phyloP scores from a whole-genome alignment of 2,797 vertebrate species.

The Champsocephalus esox region DNA sequence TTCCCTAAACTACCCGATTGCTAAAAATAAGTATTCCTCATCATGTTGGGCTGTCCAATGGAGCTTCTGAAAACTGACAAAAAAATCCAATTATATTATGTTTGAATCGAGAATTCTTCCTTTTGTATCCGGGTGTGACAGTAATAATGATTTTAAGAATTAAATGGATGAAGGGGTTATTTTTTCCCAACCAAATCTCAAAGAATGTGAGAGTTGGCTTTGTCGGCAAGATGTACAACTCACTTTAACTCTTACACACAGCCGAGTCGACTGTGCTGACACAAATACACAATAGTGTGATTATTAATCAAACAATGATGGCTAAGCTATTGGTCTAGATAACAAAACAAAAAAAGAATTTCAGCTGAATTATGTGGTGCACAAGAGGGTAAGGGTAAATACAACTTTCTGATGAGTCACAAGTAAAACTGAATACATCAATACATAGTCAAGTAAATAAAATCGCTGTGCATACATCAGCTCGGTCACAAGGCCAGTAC shows the following conservation, averaged over 20 bases:
- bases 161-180: neutral
- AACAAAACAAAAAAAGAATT: neutral
- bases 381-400: constrained; percentile 6
- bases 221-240: constrained; percentile 29
- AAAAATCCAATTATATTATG: neutral
- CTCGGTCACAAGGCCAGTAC: neutral
- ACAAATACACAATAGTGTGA: constrained; percentile 27
- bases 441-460: neutral
- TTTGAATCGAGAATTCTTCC: neutral
- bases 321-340: constrained; percentile 7
- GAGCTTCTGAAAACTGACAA: constrained; percentile 1
- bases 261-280: constrained; percentile 1
- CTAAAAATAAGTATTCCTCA: constrained; percentile 32
- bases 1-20: constrained; percentile 19
- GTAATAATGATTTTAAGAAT: neutral
- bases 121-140: neutral
- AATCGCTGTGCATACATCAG: neutral
- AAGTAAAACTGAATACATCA: neutral
- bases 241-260: constrained; percentile 20
- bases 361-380: constrained; percentile 12
- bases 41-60: neutral
- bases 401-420: neutral
- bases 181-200: constrained; percentile 6
- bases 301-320: constrained; percentile 37
- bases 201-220: neutral